Evolutionary conservation across 2,113 vertebrate species (phyloP).

Genomic region (Suncus etruscus): DNA sequence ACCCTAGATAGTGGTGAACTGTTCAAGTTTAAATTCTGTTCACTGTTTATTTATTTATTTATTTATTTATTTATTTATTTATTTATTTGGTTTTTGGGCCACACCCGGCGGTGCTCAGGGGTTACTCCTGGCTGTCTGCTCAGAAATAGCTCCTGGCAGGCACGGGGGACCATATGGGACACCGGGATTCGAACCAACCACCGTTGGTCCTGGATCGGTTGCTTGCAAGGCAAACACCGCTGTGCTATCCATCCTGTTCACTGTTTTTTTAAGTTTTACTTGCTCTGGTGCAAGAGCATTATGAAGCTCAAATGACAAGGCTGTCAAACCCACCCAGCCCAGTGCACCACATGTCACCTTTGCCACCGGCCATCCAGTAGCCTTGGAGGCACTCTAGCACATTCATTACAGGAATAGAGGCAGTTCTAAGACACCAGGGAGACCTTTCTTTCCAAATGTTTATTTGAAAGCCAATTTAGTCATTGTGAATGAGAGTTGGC

Average conservation of each 20-base stretch:
- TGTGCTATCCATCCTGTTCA: too few species aligned
- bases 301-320: conserved; percentile 51
- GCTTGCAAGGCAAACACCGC: too few species aligned
- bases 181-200: too few species aligned
- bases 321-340: conserved; percentile 1
- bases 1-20: conserved; percentile 15
- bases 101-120: too few species aligned
- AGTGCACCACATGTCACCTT: background rate
- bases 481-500: conserved; percentile 64
- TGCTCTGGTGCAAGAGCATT: background rate
- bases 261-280: conserved; percentile 35
- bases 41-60: too few species aligned
- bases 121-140: too few species aligned
- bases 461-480: conserved; percentile 72
- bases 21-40: conserved; percentile 19
- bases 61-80: too few species aligned
- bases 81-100: too few species aligned
- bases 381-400: conserved; percentile 52
- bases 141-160: too few species aligned
- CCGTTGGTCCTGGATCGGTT: too few species aligned
- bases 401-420: conserved; percentile 61
- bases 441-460: conserved; percentile 70
- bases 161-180: too few species aligned
- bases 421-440: conserved; percentile 64
- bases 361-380: conserved; percentile 60